A percentile compares a stretch with the other conserved stretches of the same genome.
Evolutionary conservation across 2,113 vertebrate genomes (phyloP).

Genomic region (Vanacampus margaritifer): DNA sequence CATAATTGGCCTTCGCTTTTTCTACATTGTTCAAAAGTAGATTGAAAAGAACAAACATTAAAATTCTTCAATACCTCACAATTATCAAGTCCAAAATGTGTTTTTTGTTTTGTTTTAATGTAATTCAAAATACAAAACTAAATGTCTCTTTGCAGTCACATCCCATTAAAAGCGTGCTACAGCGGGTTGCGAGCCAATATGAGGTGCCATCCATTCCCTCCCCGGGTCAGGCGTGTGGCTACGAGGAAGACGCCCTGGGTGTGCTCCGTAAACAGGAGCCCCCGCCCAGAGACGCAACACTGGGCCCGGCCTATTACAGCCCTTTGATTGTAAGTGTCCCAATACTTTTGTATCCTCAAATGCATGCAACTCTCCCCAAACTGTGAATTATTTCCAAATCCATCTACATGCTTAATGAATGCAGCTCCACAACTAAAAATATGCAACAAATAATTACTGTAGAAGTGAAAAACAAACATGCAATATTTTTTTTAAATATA

Average conservation of each 20-base stretch:
- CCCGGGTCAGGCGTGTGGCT: constrained; percentile 71
- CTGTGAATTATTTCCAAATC: constrained; percentile 42
- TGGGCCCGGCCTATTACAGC: constrained; percentile 76
- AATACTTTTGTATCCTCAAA: background rate
- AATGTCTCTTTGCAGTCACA: constrained; percentile 7
- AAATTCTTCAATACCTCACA: no score
- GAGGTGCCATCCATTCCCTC: constrained; percentile 76
- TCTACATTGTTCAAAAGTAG: no score
- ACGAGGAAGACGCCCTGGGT: constrained; percentile 67
- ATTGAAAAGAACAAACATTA: no score
- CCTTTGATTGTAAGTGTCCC: constrained; percentile 56
- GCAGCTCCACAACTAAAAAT: no score
- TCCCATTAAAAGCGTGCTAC: constrained; percentile 51
- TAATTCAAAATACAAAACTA: background rate
- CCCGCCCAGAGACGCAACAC: constrained; percentile 63
- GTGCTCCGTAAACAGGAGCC: constrained; percentile 62
- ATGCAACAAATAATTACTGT: no score
- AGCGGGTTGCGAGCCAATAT: constrained; percentile 39
- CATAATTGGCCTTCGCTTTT: no score
- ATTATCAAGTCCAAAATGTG: no score
- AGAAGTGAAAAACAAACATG: no score
- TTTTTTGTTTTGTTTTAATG: no score
- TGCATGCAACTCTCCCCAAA: background rate
- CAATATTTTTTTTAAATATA: no score
- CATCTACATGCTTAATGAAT: constrained; percentile 76